Conservation (phyloP, 2,113 vertebrate species). For the Osmerus eperlanus region DNA sequence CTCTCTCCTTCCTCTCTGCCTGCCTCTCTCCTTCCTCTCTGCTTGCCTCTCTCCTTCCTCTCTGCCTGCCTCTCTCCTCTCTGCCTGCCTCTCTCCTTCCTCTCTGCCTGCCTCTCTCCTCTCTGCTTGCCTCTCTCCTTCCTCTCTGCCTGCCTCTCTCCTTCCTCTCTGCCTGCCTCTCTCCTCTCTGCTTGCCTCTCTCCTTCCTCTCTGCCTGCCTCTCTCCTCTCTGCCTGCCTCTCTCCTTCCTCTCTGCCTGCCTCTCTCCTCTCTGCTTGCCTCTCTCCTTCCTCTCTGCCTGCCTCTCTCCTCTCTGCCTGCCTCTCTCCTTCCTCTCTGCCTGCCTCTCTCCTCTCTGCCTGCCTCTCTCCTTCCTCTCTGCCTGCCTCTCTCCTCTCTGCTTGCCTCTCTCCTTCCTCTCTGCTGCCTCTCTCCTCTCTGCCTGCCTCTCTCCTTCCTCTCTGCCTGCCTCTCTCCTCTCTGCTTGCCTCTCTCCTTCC, state of each 20-base stretch:
- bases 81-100: background rate
- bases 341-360: constrained; percentile 17
- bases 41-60: constrained; percentile 22
- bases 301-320: no score
- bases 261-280: no score
- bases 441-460: no score
- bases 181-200: no score
- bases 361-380: constrained; percentile 27
- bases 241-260: no score
- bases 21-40: constrained; percentile 17
- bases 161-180: no score
- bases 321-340: background rate
- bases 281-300: no score
- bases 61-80: constrained; percentile 8
- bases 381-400: constrained; percentile 25
- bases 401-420: constrained; percentile 11
- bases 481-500: constrained; percentile 13
- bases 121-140: no score
- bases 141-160: no score
- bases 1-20: constrained; percentile 3
- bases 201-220: no score
- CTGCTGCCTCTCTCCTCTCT: constrained; percentile 18
- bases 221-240: no score
- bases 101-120: constrained; percentile 39
- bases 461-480: constrained; percentile 9